These are phyloP conservation scores for Cirrhinus mrigala DNA, from an alignment of 2,797 vertebrate species.

Conservation along the genomic window DNA sequence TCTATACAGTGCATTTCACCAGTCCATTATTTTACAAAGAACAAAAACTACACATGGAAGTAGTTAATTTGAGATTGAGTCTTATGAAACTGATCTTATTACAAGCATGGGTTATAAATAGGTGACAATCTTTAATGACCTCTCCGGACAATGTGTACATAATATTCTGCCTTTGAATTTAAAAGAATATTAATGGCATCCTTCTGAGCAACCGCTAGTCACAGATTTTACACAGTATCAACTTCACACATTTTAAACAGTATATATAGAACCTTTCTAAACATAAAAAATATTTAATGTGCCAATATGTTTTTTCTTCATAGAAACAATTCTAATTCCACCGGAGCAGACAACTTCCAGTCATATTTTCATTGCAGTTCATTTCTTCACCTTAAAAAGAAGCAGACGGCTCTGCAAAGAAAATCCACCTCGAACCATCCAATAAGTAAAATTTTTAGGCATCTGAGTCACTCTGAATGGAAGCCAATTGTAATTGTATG, in stretches of 20 bases:
- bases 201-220: neutral
- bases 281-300: neutral
- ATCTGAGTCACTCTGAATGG: neutral
- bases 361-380: neutral
- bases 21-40: neutral
- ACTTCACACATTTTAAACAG: neutral
- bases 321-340: slow-evolving; percentile 4
- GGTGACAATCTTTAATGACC: neutral
- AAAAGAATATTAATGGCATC: neutral
- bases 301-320: neutral
- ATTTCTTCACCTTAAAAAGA: neutral
- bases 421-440: neutral
- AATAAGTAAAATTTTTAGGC: neutral
- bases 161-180: neutral
- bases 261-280: neutral
- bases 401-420: neutral
- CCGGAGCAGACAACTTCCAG: neutral
- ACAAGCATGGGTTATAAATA: neutral
- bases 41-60: neutral
- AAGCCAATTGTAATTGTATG: slow-evolving; percentile 11
- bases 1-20: neutral
- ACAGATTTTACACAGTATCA: neutral
- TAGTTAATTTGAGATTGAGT: neutral
- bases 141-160: neutral
- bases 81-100: neutral